Base-by-base conservation (phyloP, 2,797 vertebrate genomes). In the Moxostoma hubbsi region DNA sequence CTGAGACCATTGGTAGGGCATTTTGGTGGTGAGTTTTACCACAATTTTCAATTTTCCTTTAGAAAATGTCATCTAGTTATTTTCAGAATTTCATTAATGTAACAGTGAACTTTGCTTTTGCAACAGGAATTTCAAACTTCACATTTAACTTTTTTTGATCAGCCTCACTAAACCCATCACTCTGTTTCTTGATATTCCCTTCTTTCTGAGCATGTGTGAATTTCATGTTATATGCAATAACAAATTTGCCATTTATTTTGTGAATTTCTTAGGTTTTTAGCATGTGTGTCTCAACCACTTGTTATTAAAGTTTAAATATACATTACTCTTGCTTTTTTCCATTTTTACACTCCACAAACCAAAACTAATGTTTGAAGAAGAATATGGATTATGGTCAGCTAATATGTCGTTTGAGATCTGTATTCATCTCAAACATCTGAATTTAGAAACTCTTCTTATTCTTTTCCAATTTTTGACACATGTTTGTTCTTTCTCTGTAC, bases 191-290 rank as follows among this genome's bases (percentile, higher is more conserved):
- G 8, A 36, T 15, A 54, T n/a, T 6, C 15, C 13, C 5, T 13
- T 43, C 24, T n/a, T 69, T 69, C 18, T 9, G 4, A 36, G 36
- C 36, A 36, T 36, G 36, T 36, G 6, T 70, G 36, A n/a, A 69
- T 6, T 69, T 69, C 1, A 4, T 54, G 67, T 8, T 8, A 70
- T 57, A 46, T 70, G 15, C 53, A 55, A 7, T 46, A 10, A 57
- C 36, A 57, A 67, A 67, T 16, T 2, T 54, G 50, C 7, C 12
- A 5, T 9, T 68, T 36, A 43, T 43, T 68, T 70, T 4, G 13
- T 16, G n/a, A 13, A 46, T 70, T 55, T 70, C 13, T 57, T 13
- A 54, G 24, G 51, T 15, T 69, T 63, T 43, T 10, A 69, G 53
- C 24, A 12, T 5, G 10, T 16, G 36, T 0, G 15, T 57, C 9